Percentiles rank a stretch among this genome's conserved stretches.
phyloP scores from a whole-genome alignment of 2,113 vertebrate species.

The Anarhynchus alexandrinus region DNA sequence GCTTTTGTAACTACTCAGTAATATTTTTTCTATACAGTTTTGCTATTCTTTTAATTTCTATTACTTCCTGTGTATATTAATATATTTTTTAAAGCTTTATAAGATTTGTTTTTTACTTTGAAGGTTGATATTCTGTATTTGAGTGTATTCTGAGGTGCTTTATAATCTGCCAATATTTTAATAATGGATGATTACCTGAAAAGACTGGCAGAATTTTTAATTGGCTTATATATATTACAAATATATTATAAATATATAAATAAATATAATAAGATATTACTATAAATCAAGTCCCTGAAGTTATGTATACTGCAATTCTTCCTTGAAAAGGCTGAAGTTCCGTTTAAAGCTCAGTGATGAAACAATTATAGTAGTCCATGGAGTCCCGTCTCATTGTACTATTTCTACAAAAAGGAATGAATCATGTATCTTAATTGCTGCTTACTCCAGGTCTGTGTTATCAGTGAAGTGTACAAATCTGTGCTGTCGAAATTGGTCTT shows the following conservation, averaged over 20 bases:
- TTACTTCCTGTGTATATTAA: not conserved
- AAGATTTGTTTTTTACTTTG: not conserved
- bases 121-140: not conserved
- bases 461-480: not conserved
- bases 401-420: not conserved
- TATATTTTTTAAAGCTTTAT: not conserved
- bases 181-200: not conserved
- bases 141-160: not conserved
- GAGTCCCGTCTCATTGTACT: not conserved
- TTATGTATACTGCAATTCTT: not conserved
- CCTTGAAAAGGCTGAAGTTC: not conserved
- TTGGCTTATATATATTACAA: not conserved
- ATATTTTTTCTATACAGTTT: not conserved
- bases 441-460: not conserved
- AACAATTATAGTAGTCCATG: not conserved
- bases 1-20: not conserved
- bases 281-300: not conserved
- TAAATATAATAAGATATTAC: not conserved
- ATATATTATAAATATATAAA: not conserved
- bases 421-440: not conserved
- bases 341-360: not conserved
- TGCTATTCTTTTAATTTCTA: not conserved
- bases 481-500: fast-evolving
- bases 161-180: not conserved
- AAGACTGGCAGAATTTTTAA: not conserved